These are phyloP conservation scores for Garra rufa DNA, from an alignment of 2,113 vertebrate genomes.

Conservation along the genomic window DNA sequence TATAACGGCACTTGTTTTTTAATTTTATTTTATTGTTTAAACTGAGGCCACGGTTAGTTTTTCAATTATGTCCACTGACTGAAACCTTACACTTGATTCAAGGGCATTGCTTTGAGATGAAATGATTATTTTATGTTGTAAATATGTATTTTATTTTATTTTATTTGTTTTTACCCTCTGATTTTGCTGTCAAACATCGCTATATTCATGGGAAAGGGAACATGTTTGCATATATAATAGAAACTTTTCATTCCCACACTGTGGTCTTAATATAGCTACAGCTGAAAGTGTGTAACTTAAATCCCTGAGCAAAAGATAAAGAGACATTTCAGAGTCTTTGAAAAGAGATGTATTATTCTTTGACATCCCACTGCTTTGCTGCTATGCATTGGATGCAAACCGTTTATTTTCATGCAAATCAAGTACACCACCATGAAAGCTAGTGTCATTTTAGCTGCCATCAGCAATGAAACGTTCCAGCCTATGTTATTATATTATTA, in stretches of 20 bases:
- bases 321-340: slow-evolving; percentile 31
- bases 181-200: slow-evolving; percentile 25
- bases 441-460: slow-evolving; percentile 35
- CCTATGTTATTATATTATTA: slow-evolving; percentile 31
- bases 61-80: slow-evolving; percentile 42
- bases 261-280: slow-evolving; percentile 37
- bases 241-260: slow-evolving; percentile 32
- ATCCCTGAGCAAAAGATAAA: slow-evolving; percentile 2
- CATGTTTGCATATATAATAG: slow-evolving; percentile 36
- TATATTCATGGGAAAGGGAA: slow-evolving; percentile 8
- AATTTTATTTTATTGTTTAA: slow-evolving; percentile 19
- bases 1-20: slow-evolving; percentile 31
- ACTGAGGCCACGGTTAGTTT: slow-evolving; percentile 10
- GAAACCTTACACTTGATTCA: slow-evolving; percentile 45
- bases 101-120: slow-evolving; percentile 41
- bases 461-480: slow-evolving; percentile 10
- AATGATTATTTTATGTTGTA: slow-evolving; percentile 39
- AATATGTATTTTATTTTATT: slow-evolving; percentile 33
- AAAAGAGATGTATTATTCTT: slow-evolving; percentile 30
- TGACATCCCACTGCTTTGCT: slow-evolving; percentile 39
- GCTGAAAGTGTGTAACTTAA: slow-evolving; percentile 34
- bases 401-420: slow-evolving; percentile 27
- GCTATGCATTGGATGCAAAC: slow-evolving; percentile 42
- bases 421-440: slow-evolving; percentile 34
- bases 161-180: slow-evolving; percentile 1